These are phyloP conservation scores for Pteropus rufus DNA, from an alignment of 2,797 vertebrate genomes.

Conservation along the genomic window DNA sequence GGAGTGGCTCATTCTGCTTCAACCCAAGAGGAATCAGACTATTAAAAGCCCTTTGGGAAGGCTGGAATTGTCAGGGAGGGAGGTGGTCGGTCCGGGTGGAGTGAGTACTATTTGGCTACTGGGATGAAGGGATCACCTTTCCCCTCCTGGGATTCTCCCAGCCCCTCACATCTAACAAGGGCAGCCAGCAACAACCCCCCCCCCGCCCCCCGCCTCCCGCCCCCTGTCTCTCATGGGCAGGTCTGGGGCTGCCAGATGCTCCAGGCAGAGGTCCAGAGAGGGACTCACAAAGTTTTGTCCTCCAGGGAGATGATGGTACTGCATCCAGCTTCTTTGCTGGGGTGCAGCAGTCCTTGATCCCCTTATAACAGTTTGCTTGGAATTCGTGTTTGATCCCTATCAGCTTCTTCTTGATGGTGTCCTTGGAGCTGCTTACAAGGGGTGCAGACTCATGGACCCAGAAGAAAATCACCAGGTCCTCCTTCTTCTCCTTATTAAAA, in stretches of 20 bases:
- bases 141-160: not conserved
- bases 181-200: not conserved
- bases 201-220: rapidly evolving
- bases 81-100: not conserved
- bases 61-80: not conserved
- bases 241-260: not conserved
- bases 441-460: not conserved
- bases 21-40: not conserved
- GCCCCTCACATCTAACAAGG: not conserved
- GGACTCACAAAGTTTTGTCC: too few relatives aligned
- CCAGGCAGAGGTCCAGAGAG: not conserved
- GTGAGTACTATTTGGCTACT: not conserved
- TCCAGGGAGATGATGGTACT: too few relatives aligned
- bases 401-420: not conserved
- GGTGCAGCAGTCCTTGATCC: not conserved
- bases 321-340: not conserved
- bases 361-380: not conserved
- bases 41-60: not conserved
- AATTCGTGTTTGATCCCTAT: not conserved
- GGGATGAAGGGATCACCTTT: not conserved
- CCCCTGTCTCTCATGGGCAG: not conserved
- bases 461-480: not conserved
- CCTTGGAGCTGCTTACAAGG: not conserved
- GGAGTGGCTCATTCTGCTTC: not conserved
- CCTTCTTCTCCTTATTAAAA: not conserved